Evolutionary conservation across 2,888 invertebrate species (phyloP).

Genomic region (Pecten maximus): DNA sequence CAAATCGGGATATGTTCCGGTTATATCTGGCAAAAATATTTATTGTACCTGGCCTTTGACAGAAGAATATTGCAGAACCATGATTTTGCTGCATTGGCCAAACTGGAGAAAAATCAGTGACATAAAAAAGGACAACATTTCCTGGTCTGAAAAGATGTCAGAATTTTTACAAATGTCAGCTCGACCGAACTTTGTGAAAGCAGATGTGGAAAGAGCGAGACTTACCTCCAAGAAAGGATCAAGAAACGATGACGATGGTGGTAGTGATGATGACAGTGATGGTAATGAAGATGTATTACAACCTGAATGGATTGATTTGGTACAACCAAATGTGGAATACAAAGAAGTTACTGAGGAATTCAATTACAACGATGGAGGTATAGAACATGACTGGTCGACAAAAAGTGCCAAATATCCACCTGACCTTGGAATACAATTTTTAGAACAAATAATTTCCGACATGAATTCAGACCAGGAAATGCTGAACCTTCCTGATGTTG

Average conservation of each 20-base stretch:
- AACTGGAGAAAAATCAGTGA: conserved; percentile 43
- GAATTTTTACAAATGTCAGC: neutral
- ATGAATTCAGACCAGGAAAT: neutral
- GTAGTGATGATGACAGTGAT: too few relatives aligned
- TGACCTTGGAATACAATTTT: neutral
- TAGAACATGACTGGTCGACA: conserved; percentile 47
- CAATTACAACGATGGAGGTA: conserved; percentile 53
- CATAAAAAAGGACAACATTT: neutral
- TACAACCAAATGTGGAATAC: conserved; percentile 39
- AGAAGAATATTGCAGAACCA: conserved; percentile 52
- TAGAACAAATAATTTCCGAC: too few relatives aligned
- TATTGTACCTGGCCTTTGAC: conserved; percentile 48
- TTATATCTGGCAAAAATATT: neutral
- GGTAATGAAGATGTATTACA: neutral
- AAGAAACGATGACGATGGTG: too few relatives aligned
- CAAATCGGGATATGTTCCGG: neutral
- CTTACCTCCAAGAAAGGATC: too few relatives aligned
- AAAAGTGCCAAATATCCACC: neutral
- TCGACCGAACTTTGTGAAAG: neutral
- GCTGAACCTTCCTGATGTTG: conserved; percentile 36
- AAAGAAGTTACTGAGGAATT: conserved; percentile 39
- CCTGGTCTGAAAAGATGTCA: neutral
- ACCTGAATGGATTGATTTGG: conserved; percentile 53
- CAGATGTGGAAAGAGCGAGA: neutral
- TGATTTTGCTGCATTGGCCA: conserved; percentile 50